Base-by-base conservation (phyloP, 2,797 vertebrate species). In the Oophaga sylvatica region DNA sequence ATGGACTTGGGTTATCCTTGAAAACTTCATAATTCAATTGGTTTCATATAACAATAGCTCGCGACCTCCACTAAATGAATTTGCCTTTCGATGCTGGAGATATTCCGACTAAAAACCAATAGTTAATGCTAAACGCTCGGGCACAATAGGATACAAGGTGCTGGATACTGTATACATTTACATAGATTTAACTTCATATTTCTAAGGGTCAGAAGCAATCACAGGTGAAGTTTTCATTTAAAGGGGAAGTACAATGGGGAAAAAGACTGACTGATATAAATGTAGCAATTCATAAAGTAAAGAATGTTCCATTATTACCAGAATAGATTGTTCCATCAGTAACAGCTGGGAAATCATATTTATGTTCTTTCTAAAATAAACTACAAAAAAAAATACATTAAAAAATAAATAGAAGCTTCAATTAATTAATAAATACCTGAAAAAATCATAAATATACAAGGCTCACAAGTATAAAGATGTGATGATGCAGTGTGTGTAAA, bases 11-110 rank as follows among this genome's bases (percentile, higher is more conserved):
- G 45, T 83, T 60, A 68, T 68, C 60, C 81, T 78, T 57, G 60
- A 82, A 87, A 87, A 87, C 48, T 82, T 81, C 35, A 41, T 83
- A 77, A 82, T 82, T 77, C 80, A 67, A 87, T 87, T 82, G 86
- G 75, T 78, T 65, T 59, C n/a, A 70, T 56, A 31, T 67, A 82
- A 80, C 68, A 87, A 76, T 31, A 9, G n/a, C 20, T 9, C n/a
- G 10, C 75, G 80, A 87, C 86, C 86, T 87, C 62, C 59, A 5
- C 56, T 76, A 56, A 84, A 84, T 84, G 22, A 62, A 76, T 84
- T 84, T 84, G 57, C 59, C 15, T 12, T 22, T 48, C 59, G 13
- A 35, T 75, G 19, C 12, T 26, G 35, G 60, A 84, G 35, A 59
- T 76, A 73, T 75, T 84, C 35, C 22, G 13, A 41, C 60, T 26